A percentile compares a stretch with the other conserved stretches of the same genome.
These are phyloP conservation scores for Pristionchus japonicus DNA, from an alignment of 2,888 invertebrate genomes.

Conservation along the genomic window DNA sequence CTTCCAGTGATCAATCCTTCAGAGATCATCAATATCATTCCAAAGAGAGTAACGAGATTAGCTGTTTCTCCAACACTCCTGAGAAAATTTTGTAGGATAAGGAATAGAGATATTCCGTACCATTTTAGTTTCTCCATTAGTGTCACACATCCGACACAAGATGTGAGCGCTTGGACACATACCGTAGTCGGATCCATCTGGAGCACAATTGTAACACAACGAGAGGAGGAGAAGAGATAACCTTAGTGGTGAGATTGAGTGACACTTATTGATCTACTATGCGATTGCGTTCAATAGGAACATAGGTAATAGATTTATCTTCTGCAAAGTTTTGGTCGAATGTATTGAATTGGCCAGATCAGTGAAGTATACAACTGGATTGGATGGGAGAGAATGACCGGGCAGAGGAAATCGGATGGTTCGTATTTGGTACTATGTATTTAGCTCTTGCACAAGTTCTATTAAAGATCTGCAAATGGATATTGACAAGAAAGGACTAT, in stretches of 20 bases:
- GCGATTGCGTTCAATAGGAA: background rate
- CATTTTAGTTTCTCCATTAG: conserved; percentile 44
- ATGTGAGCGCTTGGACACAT: conserved; percentile 4
- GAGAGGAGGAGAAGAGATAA: background rate
- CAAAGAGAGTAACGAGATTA: conserved; percentile 31
- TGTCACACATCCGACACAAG: conserved; percentile 42
- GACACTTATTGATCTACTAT: background rate
- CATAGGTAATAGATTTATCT: background rate
- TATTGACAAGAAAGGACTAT: background rate
- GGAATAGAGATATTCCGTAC: background rate
- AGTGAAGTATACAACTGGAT: background rate
- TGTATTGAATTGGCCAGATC: background rate
- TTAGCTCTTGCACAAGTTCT: background rate
- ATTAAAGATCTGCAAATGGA: background rate
- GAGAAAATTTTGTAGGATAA: background rate
- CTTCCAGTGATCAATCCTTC: conserved; percentile 27
- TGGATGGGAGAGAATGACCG: conserved; percentile 4
- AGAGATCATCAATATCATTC: conserved; percentile 43
- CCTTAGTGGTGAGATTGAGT: background rate
- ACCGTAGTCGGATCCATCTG: conserved; percentile 26
- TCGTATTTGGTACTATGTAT: conserved; percentile 6
- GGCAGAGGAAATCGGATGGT: background rate
- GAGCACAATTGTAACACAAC: background rate
- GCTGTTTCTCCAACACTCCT: conserved; percentile 41
- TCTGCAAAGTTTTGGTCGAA: conserved; percentile 8